These are phyloP conservation scores for Petroica traversi DNA, from an alignment of 2,113 vertebrate genomes.

Conservation along the genomic window DNA sequence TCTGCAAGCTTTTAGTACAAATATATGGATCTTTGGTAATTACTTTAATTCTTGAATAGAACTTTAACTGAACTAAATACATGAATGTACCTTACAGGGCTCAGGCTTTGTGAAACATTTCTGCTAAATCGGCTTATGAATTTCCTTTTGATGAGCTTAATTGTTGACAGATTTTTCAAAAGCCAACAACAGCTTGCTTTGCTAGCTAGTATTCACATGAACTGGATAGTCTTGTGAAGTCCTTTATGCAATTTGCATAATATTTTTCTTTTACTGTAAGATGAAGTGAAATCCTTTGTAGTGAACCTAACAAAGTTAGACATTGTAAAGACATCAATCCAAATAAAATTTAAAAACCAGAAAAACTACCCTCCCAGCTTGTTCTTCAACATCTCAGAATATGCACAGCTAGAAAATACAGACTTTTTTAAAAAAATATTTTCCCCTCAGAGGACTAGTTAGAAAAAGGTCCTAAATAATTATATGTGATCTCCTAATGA, in stretches of 20 bases:
- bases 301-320: slow-evolving; percentile 7
- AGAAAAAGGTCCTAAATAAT: background rate
- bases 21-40: slow-evolving; percentile 34
- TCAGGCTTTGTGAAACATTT: slow-evolving; percentile 34
- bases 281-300: slow-evolving; percentile 29
- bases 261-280: slow-evolving; percentile 29
- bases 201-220: slow-evolving; percentile 41
- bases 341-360: background rate
- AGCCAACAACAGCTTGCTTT: slow-evolving; percentile 36
- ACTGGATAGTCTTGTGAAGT: slow-evolving; percentile 49
- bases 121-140: slow-evolving; percentile 46
- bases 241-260: slow-evolving; percentile 45
- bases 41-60: slow-evolving; percentile 43
- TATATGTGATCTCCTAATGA: background rate
- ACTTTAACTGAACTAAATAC: slow-evolving; percentile 28
- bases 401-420: background rate
- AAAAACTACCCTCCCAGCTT: background rate
- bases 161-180: slow-evolving; percentile 66
- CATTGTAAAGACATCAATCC: slow-evolving; percentile 3
- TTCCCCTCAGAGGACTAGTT: background rate
- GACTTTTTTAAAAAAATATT: background rate
- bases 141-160: slow-evolving; percentile 64
- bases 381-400: background rate
- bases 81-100: slow-evolving; percentile 39
- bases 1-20: slow-evolving; percentile 42